Evolutionary conservation across 2,797 vertebrate genomes (phyloP), one percentile per base, ranked within the genome.

Genomic region (Sebastes cheni): DNA sequence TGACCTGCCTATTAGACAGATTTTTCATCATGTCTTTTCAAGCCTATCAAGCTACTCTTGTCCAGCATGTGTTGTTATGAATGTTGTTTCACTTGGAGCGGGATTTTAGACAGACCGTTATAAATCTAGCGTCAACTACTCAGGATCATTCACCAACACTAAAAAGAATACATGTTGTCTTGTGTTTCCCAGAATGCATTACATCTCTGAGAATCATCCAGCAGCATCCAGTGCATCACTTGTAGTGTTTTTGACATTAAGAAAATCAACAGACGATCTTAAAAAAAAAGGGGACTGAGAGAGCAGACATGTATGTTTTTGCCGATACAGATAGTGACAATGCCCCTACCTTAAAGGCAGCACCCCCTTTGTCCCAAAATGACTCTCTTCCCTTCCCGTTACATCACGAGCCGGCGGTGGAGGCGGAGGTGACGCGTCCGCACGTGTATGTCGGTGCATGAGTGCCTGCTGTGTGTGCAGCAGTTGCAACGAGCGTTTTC

Each of bases 341-440:
- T 58, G 22, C 70, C 67, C 88, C 81, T 96, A 97, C 96, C 96
- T 97, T 86, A 46, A 72, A 84, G 81, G 72, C 77, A 86, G 82
- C 30, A 71, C 60, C 79, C 85, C 59, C 46, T 80, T 67, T 80
- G 89, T 83, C 91, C 85, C 72, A 87, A 89, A 86, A 92, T 80
- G 60, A 73, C 92, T 92, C 93, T 93, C 82, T 87, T 79, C 39
- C 55, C 76, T 87, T 93, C 79, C 92, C 78, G 84, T 95, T 94
- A 89, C 87, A 90, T 94, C 93, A 90, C 94, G 93, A 74, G 88
- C 95, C 74, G 86, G 94, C 86, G 83, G 87, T 83, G 89, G 72
- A 91, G 89, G 84, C 67, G 88, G 82, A 91, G 70, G 88, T 89
- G 62, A 89, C 92, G 75, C 69, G 64, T 92, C 82, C 73, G 68